Base-by-base conservation (phyloP, 2,797 vertebrate species). In the Acrossocheilus wenchowensis region DNA sequence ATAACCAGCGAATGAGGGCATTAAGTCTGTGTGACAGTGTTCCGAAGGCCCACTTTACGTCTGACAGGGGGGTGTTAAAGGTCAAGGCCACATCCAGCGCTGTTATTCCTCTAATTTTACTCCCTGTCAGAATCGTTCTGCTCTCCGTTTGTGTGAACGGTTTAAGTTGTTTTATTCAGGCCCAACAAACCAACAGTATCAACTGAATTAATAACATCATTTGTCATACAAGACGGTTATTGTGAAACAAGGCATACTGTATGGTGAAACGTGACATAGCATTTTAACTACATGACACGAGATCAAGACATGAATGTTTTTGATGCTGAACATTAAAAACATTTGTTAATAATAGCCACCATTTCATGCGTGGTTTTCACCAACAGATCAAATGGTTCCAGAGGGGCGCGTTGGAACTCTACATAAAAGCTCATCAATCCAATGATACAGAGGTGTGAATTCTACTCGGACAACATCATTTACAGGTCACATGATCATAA, bases 371-470 rank as follows among this genome's bases (percentile, higher is more conserved):
- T 86, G 96, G 95, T 34, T 92, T 94, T 81, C 95, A 96, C 82
- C 95, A 95, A 52, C 92, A 90, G 82, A 87, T 95, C 4, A 92
- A 85, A 57, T 96, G 95, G 95, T 93, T 93, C 89, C 94, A 96
- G 89, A 94, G 87, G 0, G 52, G 78, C 0, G 84, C 92, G 45
- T 82, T 62, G 0, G 88, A 3, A 89, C 86, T 93, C 86, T 93
- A 85, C 0, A 75, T 96, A 52, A 82, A 95, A 95, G 89, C 92
- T 96, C 84, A 86, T 15, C 19, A 92, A 91, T 83, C 94, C 95
- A 0, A 87, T 92, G 86, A 85, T 34, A 54, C 95, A 95, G 88
- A 73, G 73, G 88, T 95, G 94, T 66, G 83, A 91, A 6, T 95
- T 96, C 92, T 91, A 85, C 87, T 50, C 89, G 0, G 91, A 94